Evolutionary conservation across 2,797 vertebrate genomes (phyloP).

Genomic region (Scolopax bukidnonensis): DNA sequence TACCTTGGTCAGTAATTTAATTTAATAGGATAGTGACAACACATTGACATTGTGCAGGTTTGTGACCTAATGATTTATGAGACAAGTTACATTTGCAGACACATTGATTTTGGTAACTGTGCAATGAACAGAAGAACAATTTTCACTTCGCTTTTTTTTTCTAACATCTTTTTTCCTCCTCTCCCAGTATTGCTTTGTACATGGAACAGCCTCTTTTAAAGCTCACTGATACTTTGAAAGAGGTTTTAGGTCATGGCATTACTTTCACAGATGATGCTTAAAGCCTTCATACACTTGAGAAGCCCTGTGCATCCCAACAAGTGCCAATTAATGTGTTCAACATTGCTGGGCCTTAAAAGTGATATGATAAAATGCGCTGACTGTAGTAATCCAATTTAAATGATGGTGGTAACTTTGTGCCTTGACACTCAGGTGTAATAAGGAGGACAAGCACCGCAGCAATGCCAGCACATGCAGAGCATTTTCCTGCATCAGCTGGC

Average conservation of each 20-base stretch:
- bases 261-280: background rate
- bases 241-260: background rate
- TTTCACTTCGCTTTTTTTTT: background rate
- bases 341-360: background rate
- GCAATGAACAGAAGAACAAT: slow-evolving; percentile 5
- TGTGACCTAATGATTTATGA: slow-evolving; percentile 70
- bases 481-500: background rate
- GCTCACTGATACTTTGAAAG: background rate
- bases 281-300: background rate
- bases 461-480: background rate
- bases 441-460: background rate
- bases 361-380: slow-evolving; percentile 17
- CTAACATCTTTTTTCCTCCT: background rate
- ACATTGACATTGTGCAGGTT: slow-evolving; percentile 57
- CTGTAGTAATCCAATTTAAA: slow-evolving; percentile 32
- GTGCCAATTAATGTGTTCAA: slow-evolving; percentile 11
- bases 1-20: slow-evolving; percentile 62
- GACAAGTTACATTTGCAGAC: slow-evolving; percentile 54
- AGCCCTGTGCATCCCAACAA: background rate
- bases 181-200: background rate
- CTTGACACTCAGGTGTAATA: background rate
- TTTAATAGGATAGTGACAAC: slow-evolving; percentile 44
- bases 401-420: background rate
- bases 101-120: slow-evolving; percentile 56
- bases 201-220: background rate